Conservation (phyloP, 2,888 invertebrate genomes). For the Cerceris rybyensis region DNA sequence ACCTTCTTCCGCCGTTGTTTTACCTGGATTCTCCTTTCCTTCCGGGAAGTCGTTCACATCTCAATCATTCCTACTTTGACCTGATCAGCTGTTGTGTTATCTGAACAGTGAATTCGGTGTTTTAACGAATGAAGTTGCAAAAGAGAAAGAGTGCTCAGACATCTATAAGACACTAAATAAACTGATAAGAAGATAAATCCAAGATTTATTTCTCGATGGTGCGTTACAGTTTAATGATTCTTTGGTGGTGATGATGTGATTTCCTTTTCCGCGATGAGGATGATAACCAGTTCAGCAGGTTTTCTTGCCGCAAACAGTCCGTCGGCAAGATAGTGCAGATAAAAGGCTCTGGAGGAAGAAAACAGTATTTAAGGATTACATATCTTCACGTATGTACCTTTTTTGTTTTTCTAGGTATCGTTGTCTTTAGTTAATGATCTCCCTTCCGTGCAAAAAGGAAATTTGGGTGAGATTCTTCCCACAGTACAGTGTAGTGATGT, state of each 20-base stretch:
- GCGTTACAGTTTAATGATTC: slow-evolving; percentile 32
- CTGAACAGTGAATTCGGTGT: neutral
- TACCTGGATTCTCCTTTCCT: neutral
- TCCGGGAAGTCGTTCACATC: neutral
- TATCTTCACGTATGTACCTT: slow-evolving; percentile 29
- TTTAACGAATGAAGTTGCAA: neutral
- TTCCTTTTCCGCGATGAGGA: slow-evolving; percentile 44
- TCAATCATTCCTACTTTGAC: neutral
- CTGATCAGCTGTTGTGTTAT: neutral
- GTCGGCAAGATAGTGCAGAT: slow-evolving; percentile 49
- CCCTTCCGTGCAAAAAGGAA: too few species aligned
- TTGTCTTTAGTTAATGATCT: neutral
- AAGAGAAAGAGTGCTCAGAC: neutral
- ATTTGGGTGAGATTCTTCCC: too few species aligned
- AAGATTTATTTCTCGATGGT: neutral
- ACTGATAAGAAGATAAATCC: neutral
- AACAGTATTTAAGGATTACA: slow-evolving; percentile 40
- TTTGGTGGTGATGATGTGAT: slow-evolving; percentile 41
- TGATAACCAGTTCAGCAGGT: slow-evolving; percentile 36
- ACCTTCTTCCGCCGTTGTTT: neutral
- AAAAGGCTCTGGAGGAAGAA: slow-evolving; percentile 38
- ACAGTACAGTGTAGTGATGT: too few species aligned
- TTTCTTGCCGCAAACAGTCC: slow-evolving; percentile 36
- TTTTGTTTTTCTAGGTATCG: neutral
- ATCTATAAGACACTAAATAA: neutral